Evolutionary conservation across 2,888 invertebrate species (phyloP), one percentile per base, ranked within the genome.

Genomic region (Lasioglossum marginatum): DNA sequence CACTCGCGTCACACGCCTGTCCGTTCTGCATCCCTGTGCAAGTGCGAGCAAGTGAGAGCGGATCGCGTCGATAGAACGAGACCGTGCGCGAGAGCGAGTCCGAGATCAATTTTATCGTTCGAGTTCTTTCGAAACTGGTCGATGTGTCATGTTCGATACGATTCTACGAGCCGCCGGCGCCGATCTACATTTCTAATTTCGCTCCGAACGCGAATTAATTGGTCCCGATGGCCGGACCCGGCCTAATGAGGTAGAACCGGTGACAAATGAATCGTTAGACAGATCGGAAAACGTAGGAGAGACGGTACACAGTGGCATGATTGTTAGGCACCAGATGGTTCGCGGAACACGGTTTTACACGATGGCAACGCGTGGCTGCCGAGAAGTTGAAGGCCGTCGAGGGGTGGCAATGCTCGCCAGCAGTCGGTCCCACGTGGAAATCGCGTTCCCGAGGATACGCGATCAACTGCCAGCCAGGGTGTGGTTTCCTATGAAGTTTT

Each of bases 401-500:
- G 52, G 79, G 79, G 60, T 77, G 82, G 8, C 70, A 45, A 34
- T 45, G 74, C 37, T 75, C 52, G 63, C 19, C n/a, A 57, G 57
- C 57, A 12, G 10, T 57, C 57, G 31, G 16, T 37, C 71, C 48
- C 77, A 43, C 63, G 68, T 57, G 78, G 92, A 92, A 92, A 92
- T 92, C 79, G 71, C 85, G 94, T 93, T 91, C 93, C 92, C 92
- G 94, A 94, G 92, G 93, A 94, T 92, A 93, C 90, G 70, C 87
- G 86, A 89, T 90, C 89, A 88, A 70, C 87, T 72, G 89, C 91
- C 89, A 87, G 87, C 88, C 93, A 93, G 93, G 95, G 95, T 93
- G 95, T 94, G 95, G 95, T 94, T 94, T 94, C 93, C 94, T 93
- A 94, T 93, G 93, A 91, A 92, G 91, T 94, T 95, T 94, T 95